phyloP scores from a whole-genome alignment of 64 coral and sea anemone species.

The Dendronephthya gigantea region DNA sequence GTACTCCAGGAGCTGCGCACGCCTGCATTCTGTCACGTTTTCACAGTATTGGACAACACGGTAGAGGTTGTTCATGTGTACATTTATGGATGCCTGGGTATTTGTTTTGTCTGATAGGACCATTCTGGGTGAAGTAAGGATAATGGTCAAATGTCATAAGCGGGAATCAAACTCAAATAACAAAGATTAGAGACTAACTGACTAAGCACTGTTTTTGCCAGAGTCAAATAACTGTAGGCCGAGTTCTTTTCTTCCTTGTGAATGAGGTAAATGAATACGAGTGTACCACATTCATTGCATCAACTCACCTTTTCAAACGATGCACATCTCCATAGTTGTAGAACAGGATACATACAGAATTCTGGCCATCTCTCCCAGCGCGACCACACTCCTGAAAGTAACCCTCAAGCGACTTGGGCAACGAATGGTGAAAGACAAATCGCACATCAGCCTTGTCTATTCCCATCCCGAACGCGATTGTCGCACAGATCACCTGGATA shows the following conservation, averaged over 20 bases:
- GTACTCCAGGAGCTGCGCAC: slow-evolving; percentile 87
- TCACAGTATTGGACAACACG: slow-evolving; percentile 91
- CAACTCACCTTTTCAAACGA: slow-evolving; percentile 66
- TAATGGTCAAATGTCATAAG: too few relatives aligned
- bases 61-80: slow-evolving; percentile 79
- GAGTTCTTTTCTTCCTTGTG: too few relatives aligned
- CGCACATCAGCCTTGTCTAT: slow-evolving; percentile 82
- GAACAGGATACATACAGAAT: slow-evolving; percentile 63
- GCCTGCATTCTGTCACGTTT: slow-evolving; percentile 74
- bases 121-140: slow-evolving; percentile 33
- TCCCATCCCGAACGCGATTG: slow-evolving; percentile 96
- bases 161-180: too few relatives aligned
- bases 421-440: slow-evolving; percentile 82
- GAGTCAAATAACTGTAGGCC: too few relatives aligned
- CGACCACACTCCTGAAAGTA: slow-evolving; percentile 95
- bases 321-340: slow-evolving; percentile 72
- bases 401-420: slow-evolving; percentile 93
- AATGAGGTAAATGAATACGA: too few relatives aligned
- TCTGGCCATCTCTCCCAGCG: slow-evolving; percentile 63
- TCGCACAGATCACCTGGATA: slow-evolving; percentile 89
- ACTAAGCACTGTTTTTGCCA: too few relatives aligned
- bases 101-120: slow-evolving; percentile 41
- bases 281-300: not conserved
- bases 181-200: too few relatives aligned
- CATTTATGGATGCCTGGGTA: slow-evolving; percentile 32